Conservation (phyloP, 2,888 invertebrate genomes). For the Apoda limacodes region DNA sequence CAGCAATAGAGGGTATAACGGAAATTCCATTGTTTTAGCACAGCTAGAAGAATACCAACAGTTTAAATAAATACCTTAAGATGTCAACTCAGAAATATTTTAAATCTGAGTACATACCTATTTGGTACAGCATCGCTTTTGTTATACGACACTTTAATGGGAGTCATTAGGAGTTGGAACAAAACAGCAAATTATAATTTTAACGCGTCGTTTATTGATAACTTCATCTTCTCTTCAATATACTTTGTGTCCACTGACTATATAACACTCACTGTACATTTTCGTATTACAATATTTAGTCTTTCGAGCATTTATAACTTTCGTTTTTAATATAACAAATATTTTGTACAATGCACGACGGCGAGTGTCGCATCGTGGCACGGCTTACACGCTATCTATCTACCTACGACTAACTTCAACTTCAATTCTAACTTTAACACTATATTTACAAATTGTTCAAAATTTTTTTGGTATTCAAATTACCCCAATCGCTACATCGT, state of each 20-base stretch:
- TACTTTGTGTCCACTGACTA: slow-evolving; percentile 71
- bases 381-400: slow-evolving; percentile 59
- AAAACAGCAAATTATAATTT: slow-evolving; percentile 60
- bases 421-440: slow-evolving; percentile 52
- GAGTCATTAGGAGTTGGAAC: too few relatives aligned
- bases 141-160: too few relatives aligned
- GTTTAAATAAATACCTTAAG: too few relatives aligned
- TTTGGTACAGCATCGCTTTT: too few relatives aligned
- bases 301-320: slow-evolving; percentile 63
- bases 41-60: too few relatives aligned
- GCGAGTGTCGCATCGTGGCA: slow-evolving; percentile 61
- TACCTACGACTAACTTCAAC: slow-evolving; percentile 54
- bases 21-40: too few relatives aligned
- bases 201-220: slow-evolving; percentile 67
- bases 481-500: slow-evolving; percentile 57
- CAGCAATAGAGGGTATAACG: too few relatives aligned
- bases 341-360: slow-evolving; percentile 68
- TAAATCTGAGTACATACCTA: too few relatives aligned
- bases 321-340: slow-evolving; percentile 64
- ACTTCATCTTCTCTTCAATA: slow-evolving; percentile 66
- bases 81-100: too few relatives aligned
- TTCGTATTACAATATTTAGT: slow-evolving; percentile 68
- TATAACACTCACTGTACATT: slow-evolving; percentile 71
- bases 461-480: slow-evolving; percentile 68
- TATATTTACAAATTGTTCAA: slow-evolving; percentile 69